Evolutionary conservation across 1,140 invertebrate species (phyloP), one percentile per base, ranked within the genome.

Genomic region (Cydia fagiglandana): DNA sequence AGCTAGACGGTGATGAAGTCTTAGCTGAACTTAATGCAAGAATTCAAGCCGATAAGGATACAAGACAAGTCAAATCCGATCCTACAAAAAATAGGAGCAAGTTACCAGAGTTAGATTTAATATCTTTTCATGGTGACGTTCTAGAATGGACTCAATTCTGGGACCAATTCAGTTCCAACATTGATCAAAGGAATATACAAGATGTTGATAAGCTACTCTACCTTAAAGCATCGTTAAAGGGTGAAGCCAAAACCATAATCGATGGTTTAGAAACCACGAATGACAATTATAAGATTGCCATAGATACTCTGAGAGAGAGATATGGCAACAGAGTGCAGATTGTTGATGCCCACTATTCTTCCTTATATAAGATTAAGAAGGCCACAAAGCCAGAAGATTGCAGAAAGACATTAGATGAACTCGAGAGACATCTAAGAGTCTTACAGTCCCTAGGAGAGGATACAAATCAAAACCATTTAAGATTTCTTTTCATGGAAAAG

Each of bases 271-370:
- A 75, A 15, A 64, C 30, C 13, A 75, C 56, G 7, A 64, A 75
- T 45, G 15, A 66, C 24, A 75, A 66, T 24, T 75, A 75, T 66
- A 20, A 64, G 15, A 34, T 75, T 20, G 74, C 74, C 12, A 61
- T 75, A 9, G 30, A 64, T 64, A 64, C 45, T 12, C 41, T 75
- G 41, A 75, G 64, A 24, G 64, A 64, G n/a, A 34, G 74, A 41
- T 66, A 41, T 41, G 74, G 74, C 10, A 75, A 75, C 1, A 9
- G 7, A 13, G 38, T 24, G n/a, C 10, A 17, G 34, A 47, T 75
- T 20, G 41, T 75, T 10, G 56, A 75, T 75, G 74, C 74, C 45
- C 74, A 75, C 28, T 30, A 74, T 61, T 17, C 4, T 30, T 45
- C 73, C 20, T 28, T 74, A 15, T 28, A 15, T 20, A 75, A 41